These are phyloP conservation scores for Craniophora ligustri DNA, from an alignment of 2,888 invertebrate genomes.

Conservation along the genomic window DNA sequence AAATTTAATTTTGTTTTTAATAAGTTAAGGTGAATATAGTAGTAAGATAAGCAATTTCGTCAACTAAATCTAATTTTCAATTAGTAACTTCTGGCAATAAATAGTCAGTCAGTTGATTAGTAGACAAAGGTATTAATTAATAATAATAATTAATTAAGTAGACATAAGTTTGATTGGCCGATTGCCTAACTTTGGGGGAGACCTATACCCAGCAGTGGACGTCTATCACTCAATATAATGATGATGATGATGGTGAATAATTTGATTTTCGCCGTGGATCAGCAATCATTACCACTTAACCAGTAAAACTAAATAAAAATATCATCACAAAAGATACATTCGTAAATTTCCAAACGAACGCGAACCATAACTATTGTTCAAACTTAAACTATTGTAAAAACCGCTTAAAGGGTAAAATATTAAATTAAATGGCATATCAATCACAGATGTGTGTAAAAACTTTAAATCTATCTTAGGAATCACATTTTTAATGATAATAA, in stretches of 20 bases:
- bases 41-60: too few relatives aligned
- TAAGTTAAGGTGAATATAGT: neutral
- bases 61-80: slow-evolving; percentile 4
- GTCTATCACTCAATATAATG: too few relatives aligned
- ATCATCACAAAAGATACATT: slow-evolving; percentile 58
- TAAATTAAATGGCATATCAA: slow-evolving; percentile 79
- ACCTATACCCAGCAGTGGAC: too few relatives aligned
- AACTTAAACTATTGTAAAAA: slow-evolving; percentile 70
- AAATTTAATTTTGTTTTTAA: neutral
- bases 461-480: slow-evolving; percentile 74
- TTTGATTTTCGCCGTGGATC: neutral
- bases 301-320: slow-evolving; percentile 58
- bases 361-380: slow-evolving; percentile 62
- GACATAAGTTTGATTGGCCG: too few relatives aligned
- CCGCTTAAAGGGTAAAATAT: slow-evolving; percentile 72
- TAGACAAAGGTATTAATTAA: too few relatives aligned
- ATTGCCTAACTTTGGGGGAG: too few relatives aligned
- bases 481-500: slow-evolving; percentile 73
- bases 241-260: too few relatives aligned
- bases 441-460: slow-evolving; percentile 82
- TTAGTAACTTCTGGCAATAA: neutral
- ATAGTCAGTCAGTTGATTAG: neutral
- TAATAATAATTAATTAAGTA: too few relatives aligned
- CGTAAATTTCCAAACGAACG: slow-evolving; percentile 26
- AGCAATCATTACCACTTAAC: slow-evolving; percentile 45